These are phyloP conservation scores for Botia almorhae DNA, from an alignment of 2,797 vertebrate species.

Conservation along the genomic window DNA sequence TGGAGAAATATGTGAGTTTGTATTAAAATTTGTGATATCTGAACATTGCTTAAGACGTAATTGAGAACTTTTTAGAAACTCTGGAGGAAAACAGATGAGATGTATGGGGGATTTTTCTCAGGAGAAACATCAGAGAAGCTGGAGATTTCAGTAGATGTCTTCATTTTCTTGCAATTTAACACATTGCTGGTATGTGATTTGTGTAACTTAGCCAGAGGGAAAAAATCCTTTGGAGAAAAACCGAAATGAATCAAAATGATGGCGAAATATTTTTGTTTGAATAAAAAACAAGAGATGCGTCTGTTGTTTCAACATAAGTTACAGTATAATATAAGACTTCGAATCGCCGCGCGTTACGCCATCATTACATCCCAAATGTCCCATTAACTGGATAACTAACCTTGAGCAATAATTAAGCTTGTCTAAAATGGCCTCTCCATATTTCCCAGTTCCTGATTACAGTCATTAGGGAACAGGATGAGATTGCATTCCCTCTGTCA, in stretches of 20 bases:
- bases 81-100: no score
- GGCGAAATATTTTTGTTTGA: not conserved
- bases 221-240: not conserved
- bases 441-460: slow-evolving; percentile 52
- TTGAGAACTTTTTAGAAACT: no score
- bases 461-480: slow-evolving; percentile 54
- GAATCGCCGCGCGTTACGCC: slow-evolving; percentile 10
- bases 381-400: slow-evolving; percentile 47
- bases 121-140: not conserved
- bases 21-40: not conserved
- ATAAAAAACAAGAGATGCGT: slow-evolving; percentile 34
- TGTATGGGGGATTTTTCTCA: not conserved
- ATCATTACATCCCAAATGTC: slow-evolving; percentile 39
- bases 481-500: slow-evolving; percentile 46
- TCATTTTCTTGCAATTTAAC: not conserved
- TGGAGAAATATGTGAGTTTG: not conserved
- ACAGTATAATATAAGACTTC: slow-evolving; percentile 26
- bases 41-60: not conserved
- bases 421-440: slow-evolving; percentile 46
- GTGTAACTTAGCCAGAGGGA: not conserved
- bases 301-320: slow-evolving; percentile 19
- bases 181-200: not conserved
- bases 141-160: not conserved
- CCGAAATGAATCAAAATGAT: slow-evolving; percentile 1
- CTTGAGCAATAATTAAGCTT: slow-evolving; percentile 55